phyloP scores from a whole-genome alignment of 2,113 vertebrate species.

The Pomatostomus ruficeps region DNA sequence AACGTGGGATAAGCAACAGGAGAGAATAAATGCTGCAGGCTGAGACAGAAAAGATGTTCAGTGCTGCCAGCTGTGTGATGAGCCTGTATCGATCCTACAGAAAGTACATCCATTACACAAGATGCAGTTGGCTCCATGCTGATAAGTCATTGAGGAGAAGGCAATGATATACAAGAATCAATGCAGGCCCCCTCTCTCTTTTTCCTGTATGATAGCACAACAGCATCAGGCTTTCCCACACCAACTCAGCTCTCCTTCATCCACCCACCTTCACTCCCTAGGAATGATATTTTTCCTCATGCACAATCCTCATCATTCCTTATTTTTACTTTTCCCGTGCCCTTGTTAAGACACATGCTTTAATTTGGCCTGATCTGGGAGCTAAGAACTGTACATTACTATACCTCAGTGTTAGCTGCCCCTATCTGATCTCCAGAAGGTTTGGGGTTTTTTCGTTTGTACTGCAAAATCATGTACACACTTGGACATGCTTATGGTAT shows the following conservation, averaged over 20 bases:
- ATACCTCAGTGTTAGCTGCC: not conserved
- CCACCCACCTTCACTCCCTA: not conserved
- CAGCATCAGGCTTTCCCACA: not conserved
- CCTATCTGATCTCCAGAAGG: not conserved
- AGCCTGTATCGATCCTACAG: constrained; percentile 49
- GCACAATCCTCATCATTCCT: not conserved
- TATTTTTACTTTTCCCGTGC: not conserved
- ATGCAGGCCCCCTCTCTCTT: not conserved
- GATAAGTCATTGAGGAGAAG: constrained; percentile 42
- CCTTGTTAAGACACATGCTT: not conserved
- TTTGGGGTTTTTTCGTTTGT: not conserved
- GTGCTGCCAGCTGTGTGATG: constrained; percentile 47
- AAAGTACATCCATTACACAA: constrained; percentile 53
- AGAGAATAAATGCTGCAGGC: constrained; percentile 3
- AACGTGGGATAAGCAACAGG: not conserved
- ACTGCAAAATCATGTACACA: not conserved
- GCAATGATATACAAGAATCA: constrained; percentile 37
- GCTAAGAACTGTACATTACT: not conserved
- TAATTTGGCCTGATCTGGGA: not conserved
- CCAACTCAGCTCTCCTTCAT: not conserved
- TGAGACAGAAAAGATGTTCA: constrained; percentile 30
- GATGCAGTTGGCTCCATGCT: constrained; percentile 41
- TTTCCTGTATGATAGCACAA: not conserved
- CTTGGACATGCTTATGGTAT: not conserved
- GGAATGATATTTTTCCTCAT: not conserved